A percentile compares a stretch with the other conserved stretches of the same genome.
Conservation (phyloP, 2,888 invertebrate species). For the Drosophila pseudotalamancana region DNA sequence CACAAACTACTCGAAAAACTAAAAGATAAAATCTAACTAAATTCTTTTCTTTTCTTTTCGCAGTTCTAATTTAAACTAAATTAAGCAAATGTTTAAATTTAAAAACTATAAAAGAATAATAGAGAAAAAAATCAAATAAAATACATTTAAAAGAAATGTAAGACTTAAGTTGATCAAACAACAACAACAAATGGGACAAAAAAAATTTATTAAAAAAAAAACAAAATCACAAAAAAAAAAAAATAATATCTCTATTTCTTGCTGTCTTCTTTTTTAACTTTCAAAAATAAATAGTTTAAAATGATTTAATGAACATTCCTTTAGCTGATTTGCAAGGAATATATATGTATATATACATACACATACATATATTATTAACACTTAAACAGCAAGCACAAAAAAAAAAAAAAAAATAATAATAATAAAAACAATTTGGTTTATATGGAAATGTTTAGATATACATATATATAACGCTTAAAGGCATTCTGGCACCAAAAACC, state of each 20-base stretch:
- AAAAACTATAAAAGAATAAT: conserved; percentile 18
- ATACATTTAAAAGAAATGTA: conserved; percentile 21
- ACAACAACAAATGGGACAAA: conserved; percentile 25
- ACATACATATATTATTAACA: conserved; percentile 30
- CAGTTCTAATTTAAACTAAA: conserved; percentile 37
- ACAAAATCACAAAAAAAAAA: conserved; percentile 6
- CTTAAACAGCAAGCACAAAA: conserved; percentile 50
- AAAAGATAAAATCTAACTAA: conserved; percentile 47
- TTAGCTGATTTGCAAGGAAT: conserved; percentile 15
- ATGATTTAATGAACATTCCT: conserved; percentile 27
- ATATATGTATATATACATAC: too few relatives aligned
- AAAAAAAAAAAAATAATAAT: conserved; percentile 9
- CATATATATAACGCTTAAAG: conserved; percentile 4
- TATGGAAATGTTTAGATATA: neutral
- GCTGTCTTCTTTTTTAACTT: conserved; percentile 15
- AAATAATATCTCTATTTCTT: neutral
- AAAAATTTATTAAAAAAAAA: conserved; percentile 5
- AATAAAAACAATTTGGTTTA: neutral
- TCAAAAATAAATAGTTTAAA: conserved; percentile 10
- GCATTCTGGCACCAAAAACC: conserved; percentile 38
- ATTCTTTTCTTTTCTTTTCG: neutral
- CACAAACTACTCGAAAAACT: conserved; percentile 45
- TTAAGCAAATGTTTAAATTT: conserved; percentile 25
- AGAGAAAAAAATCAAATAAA: neutral
- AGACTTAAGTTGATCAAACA: conserved; percentile 40